Evolutionary conservation across 2,888 invertebrate species (phyloP).

Genomic region (Labia minor): DNA sequence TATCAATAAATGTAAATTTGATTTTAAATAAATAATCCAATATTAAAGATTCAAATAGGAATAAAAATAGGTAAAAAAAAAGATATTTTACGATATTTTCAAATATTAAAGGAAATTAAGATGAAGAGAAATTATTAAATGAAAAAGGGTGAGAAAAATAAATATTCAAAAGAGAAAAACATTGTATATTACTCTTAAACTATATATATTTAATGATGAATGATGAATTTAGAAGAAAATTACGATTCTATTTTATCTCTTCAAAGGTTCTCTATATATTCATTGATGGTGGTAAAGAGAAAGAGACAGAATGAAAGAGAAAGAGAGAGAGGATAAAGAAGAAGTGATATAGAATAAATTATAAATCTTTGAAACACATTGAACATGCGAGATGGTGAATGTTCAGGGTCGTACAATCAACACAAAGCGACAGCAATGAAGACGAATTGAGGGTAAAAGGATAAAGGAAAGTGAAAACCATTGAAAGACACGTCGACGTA

Average conservation of each 20-base stretch:
- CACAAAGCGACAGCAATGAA: constrained; percentile 2
- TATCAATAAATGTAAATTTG: no score
- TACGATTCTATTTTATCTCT: background rate
- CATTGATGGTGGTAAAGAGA: no score
- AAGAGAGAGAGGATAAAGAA: background rate
- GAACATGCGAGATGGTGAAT: background rate
- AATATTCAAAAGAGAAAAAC: no score
- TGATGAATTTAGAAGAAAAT: background rate
- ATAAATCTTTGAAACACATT: constrained; percentile 8
- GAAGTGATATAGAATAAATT: constrained; percentile 7
- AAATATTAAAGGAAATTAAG: no score
- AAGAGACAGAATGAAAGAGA: no score
- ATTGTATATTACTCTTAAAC: background rate
- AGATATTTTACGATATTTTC: no score
- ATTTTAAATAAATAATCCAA: no score
- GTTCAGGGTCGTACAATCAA: background rate
- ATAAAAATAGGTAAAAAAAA: no score
- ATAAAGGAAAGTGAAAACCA: background rate
- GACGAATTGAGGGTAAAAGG: background rate
- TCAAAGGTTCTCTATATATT: background rate
- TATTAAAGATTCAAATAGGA: no score
- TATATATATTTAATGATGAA: background rate
- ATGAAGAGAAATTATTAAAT: no score
- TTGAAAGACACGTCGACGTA: background rate
- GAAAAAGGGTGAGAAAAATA: no score